Conservation (phyloP, 2,797 vertebrate genomes). For the Oryzias sinensis region DNA sequence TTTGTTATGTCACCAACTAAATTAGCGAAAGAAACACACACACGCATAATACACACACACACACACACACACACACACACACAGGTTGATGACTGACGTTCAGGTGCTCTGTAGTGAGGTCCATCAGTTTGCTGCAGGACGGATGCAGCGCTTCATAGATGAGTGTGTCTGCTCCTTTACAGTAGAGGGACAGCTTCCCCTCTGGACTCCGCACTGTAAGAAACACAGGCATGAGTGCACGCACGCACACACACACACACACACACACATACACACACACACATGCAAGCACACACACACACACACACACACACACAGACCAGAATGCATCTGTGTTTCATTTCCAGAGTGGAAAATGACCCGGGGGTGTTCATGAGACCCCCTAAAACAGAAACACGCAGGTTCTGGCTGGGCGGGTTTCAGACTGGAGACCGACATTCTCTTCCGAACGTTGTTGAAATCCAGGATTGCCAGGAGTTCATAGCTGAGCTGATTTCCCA, state of each 20-base stretch:
- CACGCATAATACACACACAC: not conserved
- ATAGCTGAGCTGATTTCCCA: conserved; percentile 84
- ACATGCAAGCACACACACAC: not conserved
- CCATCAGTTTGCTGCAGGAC: conserved; percentile 82
- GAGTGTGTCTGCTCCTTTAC: conserved; percentile 96
- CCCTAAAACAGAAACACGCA: not conserved
- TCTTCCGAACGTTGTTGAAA: conserved; percentile 92
- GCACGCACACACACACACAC: not conserved
- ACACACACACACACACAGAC: not conserved
- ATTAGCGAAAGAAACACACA: not conserved
- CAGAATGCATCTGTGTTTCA: not conserved
- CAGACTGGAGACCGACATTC: conserved; percentile 95
- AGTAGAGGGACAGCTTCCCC: conserved; percentile 85
- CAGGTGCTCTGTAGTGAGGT: conserved; percentile 88
- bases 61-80: not conserved
- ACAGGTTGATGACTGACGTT: conserved; percentile 61
- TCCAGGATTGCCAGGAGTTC: conserved; percentile 90
- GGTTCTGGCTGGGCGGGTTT: not conserved
- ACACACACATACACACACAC: too few relatives aligned
- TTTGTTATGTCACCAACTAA: too few relatives aligned
- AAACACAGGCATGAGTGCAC: too few relatives aligned
- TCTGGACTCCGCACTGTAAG: conserved; percentile 85
- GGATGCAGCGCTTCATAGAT: conserved; percentile 86
- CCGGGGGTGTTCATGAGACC: too few relatives aligned
- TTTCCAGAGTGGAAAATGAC: not conserved